A percentile compares a stretch with the other conserved stretches of the same genome.
phyloP scores from a whole-genome alignment of 1,140 invertebrate genomes.

The Zaprionus lachaisei region DNA sequence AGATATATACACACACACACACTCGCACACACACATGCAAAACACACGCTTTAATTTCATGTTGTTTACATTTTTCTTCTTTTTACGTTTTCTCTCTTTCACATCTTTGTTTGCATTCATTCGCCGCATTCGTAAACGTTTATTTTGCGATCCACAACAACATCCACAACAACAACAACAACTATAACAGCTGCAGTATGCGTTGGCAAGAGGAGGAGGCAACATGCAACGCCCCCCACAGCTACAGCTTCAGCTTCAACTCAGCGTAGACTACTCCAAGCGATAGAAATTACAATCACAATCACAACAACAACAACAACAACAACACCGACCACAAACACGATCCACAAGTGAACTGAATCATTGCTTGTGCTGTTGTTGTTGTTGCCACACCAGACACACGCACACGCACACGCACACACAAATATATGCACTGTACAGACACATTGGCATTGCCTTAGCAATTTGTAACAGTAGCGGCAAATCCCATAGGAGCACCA shows the following conservation, averaged over 20 bases:
- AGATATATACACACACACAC: conserved; percentile 11
- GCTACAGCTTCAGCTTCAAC: conserved; percentile 14
- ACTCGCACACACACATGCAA: conserved; percentile 11
- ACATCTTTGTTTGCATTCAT: conserved; percentile 50
- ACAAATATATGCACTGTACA: too few relatives aligned
- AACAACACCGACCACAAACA: conserved; percentile 24
- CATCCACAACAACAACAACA: conserved; percentile 28
- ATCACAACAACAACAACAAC: neutral
- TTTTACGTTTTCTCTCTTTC: conserved; percentile 53
- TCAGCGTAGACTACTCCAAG: conserved; percentile 1
- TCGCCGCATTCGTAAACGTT: conserved; percentile 48
- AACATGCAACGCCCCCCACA: conserved; percentile 28
- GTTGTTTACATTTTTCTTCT: conserved; percentile 40
- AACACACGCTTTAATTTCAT: conserved; percentile 37
- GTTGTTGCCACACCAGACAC: conserved; percentile 1
- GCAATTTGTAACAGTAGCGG: conserved; percentile 14
- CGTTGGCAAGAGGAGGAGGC: conserved; percentile 32
- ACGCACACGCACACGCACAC: too few relatives aligned
- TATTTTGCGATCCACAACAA: conserved; percentile 28
- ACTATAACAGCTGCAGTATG: conserved; percentile 29
- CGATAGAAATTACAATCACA: conserved; percentile 12
- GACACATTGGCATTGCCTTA: neutral
- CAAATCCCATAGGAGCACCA: conserved; percentile 12
- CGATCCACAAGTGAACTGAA: conserved; percentile 6
- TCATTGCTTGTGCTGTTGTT: conserved; percentile 28